Evolutionary conservation across 92 coral and sea anemone species (phyloP).

Genomic region (Virgularia gustaviana): DNA sequence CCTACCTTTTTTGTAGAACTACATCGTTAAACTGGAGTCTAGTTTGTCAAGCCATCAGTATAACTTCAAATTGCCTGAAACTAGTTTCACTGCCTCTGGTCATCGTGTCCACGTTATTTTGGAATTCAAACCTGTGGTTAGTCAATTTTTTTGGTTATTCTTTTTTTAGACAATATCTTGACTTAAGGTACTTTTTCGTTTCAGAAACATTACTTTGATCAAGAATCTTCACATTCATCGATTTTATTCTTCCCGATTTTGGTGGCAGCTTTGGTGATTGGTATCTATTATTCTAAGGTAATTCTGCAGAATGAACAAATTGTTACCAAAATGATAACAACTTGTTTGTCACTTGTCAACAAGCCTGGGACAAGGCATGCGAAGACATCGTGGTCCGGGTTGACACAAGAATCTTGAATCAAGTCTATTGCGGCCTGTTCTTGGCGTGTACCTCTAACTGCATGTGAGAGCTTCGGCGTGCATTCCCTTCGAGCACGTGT

Average conservation of each 20-base stretch:
- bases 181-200: not conserved
- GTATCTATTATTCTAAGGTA: slow-evolving; percentile 38
- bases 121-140: slow-evolving; percentile 77
- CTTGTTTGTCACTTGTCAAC: no score
- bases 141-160: not conserved
- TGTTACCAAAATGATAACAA: no score
- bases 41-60: slow-evolving; percentile 73
- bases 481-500: no score
- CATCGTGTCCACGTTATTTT: slow-evolving; percentile 77
- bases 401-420: no score
- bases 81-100: slow-evolving; percentile 80
- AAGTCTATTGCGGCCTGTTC: not conserved
- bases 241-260: slow-evolving; percentile 37
- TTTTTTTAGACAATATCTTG: not conserved
- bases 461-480: not conserved
- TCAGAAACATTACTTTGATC: slow-evolving; percentile 38
- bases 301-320: no score
- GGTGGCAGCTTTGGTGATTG: slow-evolving; percentile 34
- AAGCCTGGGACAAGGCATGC: no score
- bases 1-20: slow-evolving; percentile 35
- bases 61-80: slow-evolving; percentile 63
- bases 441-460: not conserved
- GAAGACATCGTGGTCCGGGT: no score
- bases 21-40: slow-evolving; percentile 80
- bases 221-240: slow-evolving; percentile 29